A percentile compares a stretch with the other conserved stretches of the same genome.
Conservation (phyloP, 1,140 invertebrate genomes). For the Eupeodes corollae region DNA sequence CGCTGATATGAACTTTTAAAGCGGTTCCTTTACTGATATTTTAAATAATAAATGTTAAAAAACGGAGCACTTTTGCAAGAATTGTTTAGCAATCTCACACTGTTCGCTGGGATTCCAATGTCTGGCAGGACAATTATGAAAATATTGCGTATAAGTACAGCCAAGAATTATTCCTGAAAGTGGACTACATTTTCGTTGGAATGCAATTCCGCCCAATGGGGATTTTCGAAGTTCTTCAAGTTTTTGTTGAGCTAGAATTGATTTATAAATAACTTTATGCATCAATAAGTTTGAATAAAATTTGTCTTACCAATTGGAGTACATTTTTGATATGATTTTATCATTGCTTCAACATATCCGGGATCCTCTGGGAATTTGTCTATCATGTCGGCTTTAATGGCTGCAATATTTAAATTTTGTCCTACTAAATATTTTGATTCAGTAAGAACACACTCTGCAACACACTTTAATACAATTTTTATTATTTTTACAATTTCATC, state of each 20-base stretch:
- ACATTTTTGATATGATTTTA: constrained; percentile 17
- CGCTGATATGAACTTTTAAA: too few species aligned
- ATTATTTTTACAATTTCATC: too few species aligned
- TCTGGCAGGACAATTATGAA: constrained; percentile 28
- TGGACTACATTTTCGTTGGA: constrained; percentile 19
- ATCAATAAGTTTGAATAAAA: background rate
- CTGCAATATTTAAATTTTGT: constrained; percentile 14
- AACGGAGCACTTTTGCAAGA: background rate
- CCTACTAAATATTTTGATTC: constrained; percentile 17
- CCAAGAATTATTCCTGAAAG: constrained; percentile 26
- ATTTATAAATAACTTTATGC: background rate
- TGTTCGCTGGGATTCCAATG: constrained; percentile 25
- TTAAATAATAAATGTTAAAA: too few species aligned
- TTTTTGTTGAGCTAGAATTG: constrained; percentile 12
- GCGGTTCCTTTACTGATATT: too few species aligned
- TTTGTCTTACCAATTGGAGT: constrained; percentile 11
- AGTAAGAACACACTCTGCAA: constrained; percentile 26
- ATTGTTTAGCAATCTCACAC: constrained; percentile 26
- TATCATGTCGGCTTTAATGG: constrained; percentile 15
- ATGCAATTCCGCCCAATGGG: background rate
- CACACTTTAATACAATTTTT: constrained; percentile 17
- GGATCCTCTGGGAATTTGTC: constrained; percentile 23
- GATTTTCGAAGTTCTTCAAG: constrained; percentile 15
- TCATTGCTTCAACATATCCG: constrained; percentile 22
- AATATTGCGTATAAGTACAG: constrained; percentile 33